A percentile compares a stretch with the other conserved stretches of the same genome.
phyloP scores from a whole-genome alignment of 1,140 invertebrate genomes.

The Papilio dardanus region DNA sequence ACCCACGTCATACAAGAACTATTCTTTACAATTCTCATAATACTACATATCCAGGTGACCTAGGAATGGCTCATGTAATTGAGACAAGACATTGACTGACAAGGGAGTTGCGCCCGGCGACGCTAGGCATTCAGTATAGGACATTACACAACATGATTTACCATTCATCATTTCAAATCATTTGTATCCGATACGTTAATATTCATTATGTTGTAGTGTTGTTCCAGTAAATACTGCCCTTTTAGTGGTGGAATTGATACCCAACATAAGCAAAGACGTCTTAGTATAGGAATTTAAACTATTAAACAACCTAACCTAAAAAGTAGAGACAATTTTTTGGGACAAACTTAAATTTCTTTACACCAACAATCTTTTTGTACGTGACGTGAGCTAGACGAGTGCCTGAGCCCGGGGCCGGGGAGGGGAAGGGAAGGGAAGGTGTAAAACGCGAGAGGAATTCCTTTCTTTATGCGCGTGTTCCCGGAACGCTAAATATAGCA shows the following conservation, averaged over 20 bases:
- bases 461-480: constrained; percentile 40
- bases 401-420: neutral
- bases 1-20: neutral
- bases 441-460: constrained; percentile 25
- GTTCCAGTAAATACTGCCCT: neutral
- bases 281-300: neutral
- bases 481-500: constrained; percentile 45
- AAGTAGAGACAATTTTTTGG: neutral
- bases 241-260: neutral
- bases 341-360: neutral
- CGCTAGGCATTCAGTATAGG: neutral
- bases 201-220: neutral
- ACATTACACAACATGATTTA: neutral
- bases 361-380: neutral
- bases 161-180: neutral
- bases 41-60: neutral
- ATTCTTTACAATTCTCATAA: neutral
- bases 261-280: neutral
- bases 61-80: neutral
- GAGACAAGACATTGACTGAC: neutral
- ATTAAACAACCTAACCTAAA: too few species aligned
- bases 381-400: neutral
- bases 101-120: neutral
- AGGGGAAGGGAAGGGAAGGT: neutral
- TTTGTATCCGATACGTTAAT: neutral